A percentile compares a stretch with the other conserved stretches of the same genome.
phyloP scores from a whole-genome alignment of 2,888 invertebrate species.

The Hyppa rectilinea region DNA sequence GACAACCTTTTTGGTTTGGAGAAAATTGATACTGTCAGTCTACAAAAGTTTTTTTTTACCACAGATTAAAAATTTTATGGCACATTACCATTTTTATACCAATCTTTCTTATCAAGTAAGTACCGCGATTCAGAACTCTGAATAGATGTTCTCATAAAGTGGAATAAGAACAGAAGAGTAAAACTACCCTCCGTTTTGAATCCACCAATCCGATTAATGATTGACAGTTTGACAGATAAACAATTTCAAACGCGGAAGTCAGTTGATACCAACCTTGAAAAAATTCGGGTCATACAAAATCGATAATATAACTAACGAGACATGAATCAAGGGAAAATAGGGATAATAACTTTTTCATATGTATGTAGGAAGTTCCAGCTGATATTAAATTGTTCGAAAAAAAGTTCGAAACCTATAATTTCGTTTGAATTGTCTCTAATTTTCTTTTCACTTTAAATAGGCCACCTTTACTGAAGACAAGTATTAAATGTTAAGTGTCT shows the following conservation, averaged over 20 bases:
- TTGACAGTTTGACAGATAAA: conserved; percentile 48
- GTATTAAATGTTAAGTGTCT: neutral
- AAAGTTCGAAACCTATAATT: conserved; percentile 9
- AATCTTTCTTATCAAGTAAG: neutral
- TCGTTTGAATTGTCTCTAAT: neutral
- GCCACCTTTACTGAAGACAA: neutral
- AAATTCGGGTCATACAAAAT: neutral
- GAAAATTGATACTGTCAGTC: neutral
- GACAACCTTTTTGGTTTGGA: neutral
- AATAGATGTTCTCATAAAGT: conserved; percentile 43
- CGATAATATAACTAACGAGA: neutral
- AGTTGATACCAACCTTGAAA: neutral
- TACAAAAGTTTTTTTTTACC: too few relatives aligned
- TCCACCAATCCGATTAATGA: conserved; percentile 36
- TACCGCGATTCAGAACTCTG: neutral
- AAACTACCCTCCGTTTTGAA: conserved; percentile 26
- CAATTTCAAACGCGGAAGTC: conserved; percentile 9
- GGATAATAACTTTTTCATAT: neutral
- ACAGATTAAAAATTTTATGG: neutral
- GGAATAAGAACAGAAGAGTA: conserved; percentile 23
- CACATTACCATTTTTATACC: neutral
- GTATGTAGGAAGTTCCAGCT: neutral
- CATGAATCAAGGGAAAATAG: neutral
- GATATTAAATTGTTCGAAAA: conserved; percentile 12
- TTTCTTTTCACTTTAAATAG: conserved; percentile 20